Evolutionary conservation across 2,797 vertebrate genomes (phyloP), one percentile per base, ranked within the genome.

Genomic region (Micropoecilia bifurca): DNA sequence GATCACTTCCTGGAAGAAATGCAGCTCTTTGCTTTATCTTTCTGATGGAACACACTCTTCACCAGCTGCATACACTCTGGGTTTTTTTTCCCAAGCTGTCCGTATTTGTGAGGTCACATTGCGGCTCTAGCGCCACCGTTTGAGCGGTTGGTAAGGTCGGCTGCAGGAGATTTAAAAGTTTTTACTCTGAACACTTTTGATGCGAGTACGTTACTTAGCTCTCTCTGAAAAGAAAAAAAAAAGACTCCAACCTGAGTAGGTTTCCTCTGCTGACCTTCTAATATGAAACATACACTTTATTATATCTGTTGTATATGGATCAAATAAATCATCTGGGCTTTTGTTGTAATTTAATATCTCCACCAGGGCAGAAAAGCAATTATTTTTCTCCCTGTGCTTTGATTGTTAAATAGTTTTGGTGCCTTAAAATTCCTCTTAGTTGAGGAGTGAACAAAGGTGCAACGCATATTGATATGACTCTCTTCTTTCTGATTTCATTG

Each of bases 221-320:
- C 41, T 76, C 1, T 55, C 6, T 79, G 59, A 69, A 41, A 74
- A 28, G 72, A 55, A 10, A 43, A 66, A 41, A 74, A 22, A 75
- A 61, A 10, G 57, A 48, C 45, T 12, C 61, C 18, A 50, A 46
- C 63, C 36, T 76, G 73, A 77, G 55, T 74, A 75, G 66, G 28
- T 14, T 68, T 30, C 75, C 47, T 84, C 55, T 71, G 61, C 50
- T 77, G 53, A 84, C 71, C 33, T 53, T 47, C 74, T 59, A 73
- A 43, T 69, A 18, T 69, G n/a, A 18, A 81, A 82, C 79, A 83
- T 85, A 85, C 20, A 77, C 59, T 77, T 75, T 48, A 79, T 89
- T 71, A 79, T 73, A 79, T 88, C 80, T 74, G 63, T 68, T 28
- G 55, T 74, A 22, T 75, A 68, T 71, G 43, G 18, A 74, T 78